phyloP scores from a whole-genome alignment of 2,888 invertebrate genomes.

The Chalcosyrphus nemorum region DNA sequence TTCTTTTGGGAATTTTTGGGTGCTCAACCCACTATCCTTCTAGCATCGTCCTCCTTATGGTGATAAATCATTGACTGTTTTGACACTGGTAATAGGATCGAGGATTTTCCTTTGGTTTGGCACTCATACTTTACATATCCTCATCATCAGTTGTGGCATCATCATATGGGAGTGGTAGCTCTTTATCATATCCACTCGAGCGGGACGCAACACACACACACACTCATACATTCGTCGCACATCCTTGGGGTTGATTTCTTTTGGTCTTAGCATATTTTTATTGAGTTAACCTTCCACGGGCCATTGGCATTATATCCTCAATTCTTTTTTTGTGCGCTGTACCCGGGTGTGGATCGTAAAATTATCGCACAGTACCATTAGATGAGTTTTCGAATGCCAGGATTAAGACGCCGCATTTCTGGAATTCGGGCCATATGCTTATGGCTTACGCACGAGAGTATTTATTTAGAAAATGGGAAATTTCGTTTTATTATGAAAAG shows the following conservation, averaged over 20 bases:
- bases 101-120: constrained; percentile 49
- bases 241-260: constrained; percentile 61
- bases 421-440: constrained; percentile 48
- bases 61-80: constrained; percentile 71
- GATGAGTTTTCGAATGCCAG: constrained; percentile 66
- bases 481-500: constrained; percentile 64
- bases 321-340: too few species aligned
- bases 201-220: constrained; percentile 21
- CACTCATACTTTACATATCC: constrained; percentile 54
- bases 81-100: constrained; percentile 70
- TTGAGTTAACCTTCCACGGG: constrained; percentile 69
- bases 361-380: constrained; percentile 68
- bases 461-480: constrained; percentile 50
- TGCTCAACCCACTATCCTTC: background rate
- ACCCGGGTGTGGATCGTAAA: constrained; percentile 59
- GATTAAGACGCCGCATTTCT: constrained; percentile 68
- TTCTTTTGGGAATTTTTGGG: background rate
- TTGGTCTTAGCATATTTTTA: constrained; percentile 65
- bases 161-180: constrained; percentile 22
- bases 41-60: constrained; percentile 17
- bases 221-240: constrained; percentile 5
- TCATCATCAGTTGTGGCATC: constrained; percentile 36
- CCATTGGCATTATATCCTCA: constrained; percentile 36
- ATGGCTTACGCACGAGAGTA: constrained; percentile 2
- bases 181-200: constrained; percentile 66